A percentile compares a stretch with the other conserved stretches of the same genome.
Evolutionary conservation across 2,113 vertebrate species (phyloP).

Genomic region (Stigmatopora nigra): DNA sequence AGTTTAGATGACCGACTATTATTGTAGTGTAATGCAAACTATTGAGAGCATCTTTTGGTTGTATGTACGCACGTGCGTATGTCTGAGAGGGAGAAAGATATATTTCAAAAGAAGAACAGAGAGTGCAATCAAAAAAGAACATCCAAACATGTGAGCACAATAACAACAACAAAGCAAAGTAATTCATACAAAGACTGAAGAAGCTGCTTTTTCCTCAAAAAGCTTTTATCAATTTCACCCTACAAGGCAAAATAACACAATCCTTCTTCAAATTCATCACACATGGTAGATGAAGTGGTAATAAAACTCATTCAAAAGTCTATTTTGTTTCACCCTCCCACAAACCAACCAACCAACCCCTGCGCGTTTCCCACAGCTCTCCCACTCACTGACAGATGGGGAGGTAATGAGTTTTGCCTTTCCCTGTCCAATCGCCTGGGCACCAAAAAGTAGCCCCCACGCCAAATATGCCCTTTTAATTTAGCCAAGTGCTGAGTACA

Average conservation of each 20-base stretch:
- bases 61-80: constrained; percentile 4
- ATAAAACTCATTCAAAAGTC: constrained; percentile 42
- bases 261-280: constrained; percentile 36
- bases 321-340: constrained; percentile 37
- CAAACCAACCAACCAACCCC: constrained; percentile 39
- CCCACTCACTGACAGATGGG: constrained; percentile 69
- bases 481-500: constrained; percentile 68
- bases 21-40: constrained; percentile 10
- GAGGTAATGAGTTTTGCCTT: constrained; percentile 71
- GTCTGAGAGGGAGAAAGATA: constrained; percentile 5
- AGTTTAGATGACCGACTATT: neutral
- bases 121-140: constrained; percentile 51
- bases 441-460: constrained; percentile 62
- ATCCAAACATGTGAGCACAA: constrained; percentile 63
- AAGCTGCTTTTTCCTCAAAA: constrained; percentile 37
- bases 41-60: neutral
- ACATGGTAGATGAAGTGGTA: constrained; percentile 32
- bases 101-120: constrained; percentile 47
- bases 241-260: constrained; percentile 39
- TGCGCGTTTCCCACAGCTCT: constrained; percentile 58
- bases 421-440: constrained; percentile 65
- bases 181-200: constrained; percentile 39
- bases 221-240: constrained; percentile 29
- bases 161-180: constrained; percentile 27
- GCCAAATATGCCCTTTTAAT: constrained; percentile 73